phyloP scores from a whole-genome alignment of 2,797 vertebrate genomes.

The Nasua narica region DNA sequence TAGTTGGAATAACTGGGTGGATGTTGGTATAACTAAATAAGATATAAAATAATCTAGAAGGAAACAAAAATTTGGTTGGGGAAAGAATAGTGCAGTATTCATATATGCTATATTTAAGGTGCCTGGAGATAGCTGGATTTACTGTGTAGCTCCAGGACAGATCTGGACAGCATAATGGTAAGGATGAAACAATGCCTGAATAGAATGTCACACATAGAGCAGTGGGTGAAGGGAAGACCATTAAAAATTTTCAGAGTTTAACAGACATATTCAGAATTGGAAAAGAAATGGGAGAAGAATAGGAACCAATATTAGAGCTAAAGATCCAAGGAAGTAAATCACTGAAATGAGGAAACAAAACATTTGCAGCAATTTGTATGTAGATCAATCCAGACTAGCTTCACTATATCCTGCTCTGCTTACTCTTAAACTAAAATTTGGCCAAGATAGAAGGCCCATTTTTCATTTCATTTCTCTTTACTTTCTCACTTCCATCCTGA shows the following conservation, averaged over 20 bases:
- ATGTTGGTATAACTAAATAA: not conserved
- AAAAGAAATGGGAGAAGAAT: not conserved
- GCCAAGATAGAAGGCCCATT: not conserved
- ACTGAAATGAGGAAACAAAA: not conserved
- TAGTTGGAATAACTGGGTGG: not conserved
- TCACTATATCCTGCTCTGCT: not conserved
- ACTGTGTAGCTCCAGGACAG: not conserved
- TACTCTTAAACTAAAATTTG: not conserved
- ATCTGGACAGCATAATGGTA: not conserved
- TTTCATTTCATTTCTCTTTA: constrained; percentile 1
- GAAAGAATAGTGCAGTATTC: not conserved
- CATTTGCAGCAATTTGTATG: not conserved
- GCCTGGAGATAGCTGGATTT: not conserved
- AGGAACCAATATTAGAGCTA: not conserved
- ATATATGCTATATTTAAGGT: not conserved
- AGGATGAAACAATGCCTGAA: not conserved
- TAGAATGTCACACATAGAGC: not conserved
- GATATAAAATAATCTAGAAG: not conserved
- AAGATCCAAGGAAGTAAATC: not conserved
- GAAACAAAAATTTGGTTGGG: not conserved
- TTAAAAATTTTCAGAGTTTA: not conserved
- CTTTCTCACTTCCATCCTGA: not conserved
- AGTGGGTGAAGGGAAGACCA: not conserved
- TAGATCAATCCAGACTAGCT: not conserved
- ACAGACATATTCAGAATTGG: not conserved